phyloP scores from a whole-genome alignment of 2,888 invertebrate genomes.

The Reticulitermes lucifugus region DNA sequence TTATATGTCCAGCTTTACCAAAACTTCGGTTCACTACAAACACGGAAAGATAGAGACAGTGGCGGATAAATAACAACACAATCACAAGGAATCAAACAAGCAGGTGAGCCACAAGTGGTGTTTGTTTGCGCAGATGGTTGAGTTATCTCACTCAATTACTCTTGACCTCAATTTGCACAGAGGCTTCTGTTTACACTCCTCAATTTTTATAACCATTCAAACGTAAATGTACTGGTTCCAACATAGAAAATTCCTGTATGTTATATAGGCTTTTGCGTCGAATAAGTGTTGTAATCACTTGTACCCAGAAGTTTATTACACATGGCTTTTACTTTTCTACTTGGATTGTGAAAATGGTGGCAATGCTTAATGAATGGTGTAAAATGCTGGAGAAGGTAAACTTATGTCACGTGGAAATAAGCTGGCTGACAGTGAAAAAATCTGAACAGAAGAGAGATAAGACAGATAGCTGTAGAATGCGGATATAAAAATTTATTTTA shows the following conservation, averaged over 20 bases:
- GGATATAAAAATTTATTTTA: too few relatives aligned
- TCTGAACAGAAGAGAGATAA: too few relatives aligned
- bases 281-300: neutral
- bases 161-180: slow-evolving; percentile 30
- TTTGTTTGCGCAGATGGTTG: slow-evolving; percentile 25
- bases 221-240: neutral
- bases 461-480: too few relatives aligned
- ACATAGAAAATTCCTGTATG: neutral
- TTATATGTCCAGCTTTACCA: too few relatives aligned
- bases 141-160: slow-evolving; percentile 24
- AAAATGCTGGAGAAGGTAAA: too few relatives aligned
- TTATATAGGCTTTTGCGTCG: too few relatives aligned
- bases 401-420: too few relatives aligned
- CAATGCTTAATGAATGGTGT: too few relatives aligned
- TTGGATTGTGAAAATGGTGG: too few relatives aligned
- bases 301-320: neutral
- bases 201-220: neutral
- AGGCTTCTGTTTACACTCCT: slow-evolving; percentile 1
- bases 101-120: slow-evolving; percentile 2
- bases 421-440: too few relatives aligned
- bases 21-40: too few relatives aligned
- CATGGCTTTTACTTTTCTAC: too few relatives aligned
- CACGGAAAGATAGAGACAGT: neutral
- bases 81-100: slow-evolving; percentile 13
- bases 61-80: neutral